Conservation (phyloP, 2,797 vertebrate genomes). For the Clarias laeviceps region DNA sequence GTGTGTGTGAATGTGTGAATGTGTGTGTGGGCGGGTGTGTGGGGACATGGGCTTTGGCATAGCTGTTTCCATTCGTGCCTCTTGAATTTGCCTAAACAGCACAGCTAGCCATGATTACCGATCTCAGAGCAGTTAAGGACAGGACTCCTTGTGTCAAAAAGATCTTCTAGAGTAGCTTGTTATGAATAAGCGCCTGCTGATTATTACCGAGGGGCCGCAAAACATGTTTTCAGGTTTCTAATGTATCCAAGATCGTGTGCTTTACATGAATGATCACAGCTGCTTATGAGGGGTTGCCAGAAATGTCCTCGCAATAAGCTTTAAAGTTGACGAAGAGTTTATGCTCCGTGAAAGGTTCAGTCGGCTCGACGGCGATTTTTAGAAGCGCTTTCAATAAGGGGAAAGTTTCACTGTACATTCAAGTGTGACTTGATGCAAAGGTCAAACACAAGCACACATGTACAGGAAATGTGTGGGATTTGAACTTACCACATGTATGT, state of each 20-base stretch:
- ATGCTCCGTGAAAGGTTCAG: not conserved
- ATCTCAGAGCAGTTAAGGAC: not conserved
- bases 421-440: not conserved
- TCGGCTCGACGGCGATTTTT: not conserved
- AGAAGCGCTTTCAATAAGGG: not conserved
- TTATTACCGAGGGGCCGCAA: not conserved
- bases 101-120: conserved; percentile 17
- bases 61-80: conserved; percentile 31
- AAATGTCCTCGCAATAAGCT: not conserved
- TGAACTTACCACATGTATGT: not conserved
- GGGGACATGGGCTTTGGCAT: not conserved
- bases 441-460: not conserved
- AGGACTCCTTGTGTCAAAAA: not conserved
- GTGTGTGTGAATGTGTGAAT: not conserved
- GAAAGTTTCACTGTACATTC: not conserved
- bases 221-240: not conserved
- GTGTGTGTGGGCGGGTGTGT: not conserved
- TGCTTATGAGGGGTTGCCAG: not conserved
- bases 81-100: conserved; percentile 18
- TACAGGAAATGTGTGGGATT: not conserved
- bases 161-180: not conserved
- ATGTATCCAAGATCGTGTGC: not conserved
- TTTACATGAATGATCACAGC: conserved; percentile 1
- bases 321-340: not conserved
- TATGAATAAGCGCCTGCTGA: not conserved